Evolutionary conservation across 2,797 vertebrate species (phyloP).

Genomic region (Neomorphus geoffroyi): DNA sequence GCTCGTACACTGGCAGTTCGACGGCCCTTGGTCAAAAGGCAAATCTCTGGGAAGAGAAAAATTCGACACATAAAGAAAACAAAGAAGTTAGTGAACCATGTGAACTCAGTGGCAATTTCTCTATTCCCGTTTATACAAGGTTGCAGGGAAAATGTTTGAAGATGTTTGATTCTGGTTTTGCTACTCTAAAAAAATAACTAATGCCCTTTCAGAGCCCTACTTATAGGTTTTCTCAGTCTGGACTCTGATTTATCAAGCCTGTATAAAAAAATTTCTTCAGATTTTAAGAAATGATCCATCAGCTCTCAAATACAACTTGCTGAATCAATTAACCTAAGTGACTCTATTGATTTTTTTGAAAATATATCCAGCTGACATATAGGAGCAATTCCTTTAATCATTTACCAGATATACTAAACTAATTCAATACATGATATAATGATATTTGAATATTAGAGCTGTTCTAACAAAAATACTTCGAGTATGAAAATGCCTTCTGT

Average conservation of each 20-base stretch:
- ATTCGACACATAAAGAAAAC: neutral
- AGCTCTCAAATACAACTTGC: neutral
- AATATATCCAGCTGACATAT: neutral
- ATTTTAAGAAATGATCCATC: neutral
- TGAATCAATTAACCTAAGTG: neutral
- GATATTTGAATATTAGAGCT: neutral
- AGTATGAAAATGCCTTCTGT: neutral
- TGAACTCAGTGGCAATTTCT: neutral
- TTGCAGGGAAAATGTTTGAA: neutral
- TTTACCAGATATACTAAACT: neutral
- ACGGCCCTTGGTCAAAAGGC: constrained; percentile 93
- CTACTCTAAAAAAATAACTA: neutral
- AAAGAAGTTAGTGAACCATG: neutral
- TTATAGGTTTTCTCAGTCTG: neutral
- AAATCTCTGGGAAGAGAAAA: constrained; percentile 86
- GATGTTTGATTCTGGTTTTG: neutral
- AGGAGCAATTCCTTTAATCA: neutral
- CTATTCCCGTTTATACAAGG: neutral
- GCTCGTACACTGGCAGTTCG: constrained; percentile 93
- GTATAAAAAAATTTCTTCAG: neutral
- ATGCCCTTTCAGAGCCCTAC: neutral
- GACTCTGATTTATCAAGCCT: neutral
- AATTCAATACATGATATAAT: neutral
- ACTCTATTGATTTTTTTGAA: neutral
- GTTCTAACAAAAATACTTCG: neutral